Evolutionary conservation across 1,140 invertebrate genomes (phyloP), one percentile per base, ranked within the genome.

Genomic region (Drosophila rhopaloa): DNA sequence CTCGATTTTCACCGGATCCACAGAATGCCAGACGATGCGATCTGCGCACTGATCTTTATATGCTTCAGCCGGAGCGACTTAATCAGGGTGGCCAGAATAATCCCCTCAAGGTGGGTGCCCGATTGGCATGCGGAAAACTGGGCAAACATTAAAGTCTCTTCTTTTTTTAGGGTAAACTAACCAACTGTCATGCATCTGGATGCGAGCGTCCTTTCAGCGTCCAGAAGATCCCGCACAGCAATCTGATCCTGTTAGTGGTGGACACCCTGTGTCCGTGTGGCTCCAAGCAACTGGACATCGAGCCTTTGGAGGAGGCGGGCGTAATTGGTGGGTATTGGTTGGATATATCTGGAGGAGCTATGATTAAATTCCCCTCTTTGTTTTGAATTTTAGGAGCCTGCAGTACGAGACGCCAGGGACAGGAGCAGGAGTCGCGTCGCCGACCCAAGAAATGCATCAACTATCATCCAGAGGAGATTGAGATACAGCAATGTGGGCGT

Each of bases 161-260:
- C 0, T 24, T 24, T 90, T 93, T 50, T 16, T 96, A 98, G 93
- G 97, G 97, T n/a, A 97, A 97, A 91, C 93, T 98, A 1, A 98
- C 97, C 1, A 98, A 98, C 91, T 98, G 97, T 90, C 97, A 98
- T 86, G 94, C 95, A 29, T 97, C 96, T 16, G 96, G 97, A 75
- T 98, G 97, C 91, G 97, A 97, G 92, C 96, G 97, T 76, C 97
- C 97, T 11, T 98, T 98, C 93, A 98, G 97, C 92, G 97, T 98
- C 10, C 97, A 98, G 88, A 97, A 97, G 93, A 97, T 98, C 78
- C 97, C 96, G 41, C 96, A 97, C 88, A 98, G 97, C 79, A 98
- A 98, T 93, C 93, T 98, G 48, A 97, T 98, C 55, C 93, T 98
- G 57, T 93, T 98, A 27, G 97, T 98, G 43, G 97, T 98, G 51